Evolutionary conservation across 2,113 vertebrate species (phyloP), one percentile per base, ranked within the genome.

Genomic region (Thryonomys swinderianus): DNA sequence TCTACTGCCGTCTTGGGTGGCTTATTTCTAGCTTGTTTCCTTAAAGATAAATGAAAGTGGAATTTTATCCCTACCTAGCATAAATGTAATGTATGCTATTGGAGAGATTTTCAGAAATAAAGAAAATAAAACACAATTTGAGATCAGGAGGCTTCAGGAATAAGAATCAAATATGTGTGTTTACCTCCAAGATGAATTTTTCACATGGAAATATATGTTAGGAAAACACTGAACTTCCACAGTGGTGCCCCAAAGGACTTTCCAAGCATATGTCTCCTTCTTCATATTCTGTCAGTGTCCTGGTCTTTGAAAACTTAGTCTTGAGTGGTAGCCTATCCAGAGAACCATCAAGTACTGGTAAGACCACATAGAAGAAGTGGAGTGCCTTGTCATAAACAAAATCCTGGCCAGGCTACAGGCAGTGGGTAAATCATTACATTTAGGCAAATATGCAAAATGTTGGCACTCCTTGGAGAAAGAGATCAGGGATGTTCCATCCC

Each of bases 101-200:
- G 79, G 37, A 85, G 67, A 90, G 8, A 57, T 30, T 37, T 95
- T 88, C 64, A 74, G 90, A 95, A 81, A 84, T 71, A 69, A 1
- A 67, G 37, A 61, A 93, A 87, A 51, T 32, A 73, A 91, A 93
- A 78, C 55, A 25, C 5, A 94, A 48, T 83, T 62, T 62, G 73
- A 92, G 25, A n/a, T 20, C 23, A 3, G 23, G 57, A 37, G n/a
- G 32, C 64, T 87, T 76, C 4, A 83, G 51, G 57, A 37, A 93
- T 91, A 62, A 48, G 30, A 79, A 48, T 69, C 11, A 37, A 59
- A 90, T 48, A 25, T n/a, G 12, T 86, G 61, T 80, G 21, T 87
- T 96, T 81, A 67, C 45, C 53, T 48, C 90, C 93, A 93, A 83
- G 80, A 73, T 81, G 16, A 6, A 14, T 48, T 2, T 14, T 32